Base-by-base conservation (phyloP, 1,140 invertebrate genomes). In the Metopolophium dirhodum region DNA sequence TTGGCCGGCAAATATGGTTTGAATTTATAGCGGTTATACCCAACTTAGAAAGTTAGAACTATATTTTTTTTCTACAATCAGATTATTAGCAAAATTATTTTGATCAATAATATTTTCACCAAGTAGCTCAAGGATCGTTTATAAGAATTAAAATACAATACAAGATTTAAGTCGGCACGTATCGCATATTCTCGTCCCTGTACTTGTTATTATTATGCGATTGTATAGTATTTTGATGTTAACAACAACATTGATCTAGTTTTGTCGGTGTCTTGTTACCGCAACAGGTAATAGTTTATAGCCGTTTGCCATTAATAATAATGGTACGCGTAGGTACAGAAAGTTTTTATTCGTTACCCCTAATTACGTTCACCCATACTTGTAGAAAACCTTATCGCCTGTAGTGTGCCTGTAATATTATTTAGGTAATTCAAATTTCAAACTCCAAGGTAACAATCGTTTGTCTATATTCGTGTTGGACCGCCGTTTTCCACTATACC, bases 51-150 rank as follows among this genome's bases (percentile, higher is more conserved):
- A 11, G 57, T 14, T 35, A 35, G 6, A n/a, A 77, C 4, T 77
- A n/a, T 30, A 77, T 4, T 7, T 77, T 77, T 37, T 77, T n/a
- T 18, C 30, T n/a, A 11, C 61, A 20, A 77, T 77, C 61, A 77
- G 61, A 41, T 85, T 41, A 85, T 85, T 41, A 41, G 82, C 41
- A 23, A 41, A 41, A 41, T 85, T 85, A 85, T 85, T 85, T 83
- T 82, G 9, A 37, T 37, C 14, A 0, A 1, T 85, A 37, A 37
- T 45, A 47, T 85, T 85, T 85, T 45, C 83, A 26, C 8, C 8
- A 85, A 85, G 83, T 85, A 85, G 83, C 30, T 87, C 86, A 87
- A 87, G 86, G 86, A 87, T 87, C 47, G n/a, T 49, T 87, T 87
- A 35, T n/a, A 77, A 77, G n/a, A 77, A 77, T 77, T 77, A 87